Evolutionary conservation across 2,797 vertebrate genomes (phyloP).

Genomic region (Pogoniulus pusillus): DNA sequence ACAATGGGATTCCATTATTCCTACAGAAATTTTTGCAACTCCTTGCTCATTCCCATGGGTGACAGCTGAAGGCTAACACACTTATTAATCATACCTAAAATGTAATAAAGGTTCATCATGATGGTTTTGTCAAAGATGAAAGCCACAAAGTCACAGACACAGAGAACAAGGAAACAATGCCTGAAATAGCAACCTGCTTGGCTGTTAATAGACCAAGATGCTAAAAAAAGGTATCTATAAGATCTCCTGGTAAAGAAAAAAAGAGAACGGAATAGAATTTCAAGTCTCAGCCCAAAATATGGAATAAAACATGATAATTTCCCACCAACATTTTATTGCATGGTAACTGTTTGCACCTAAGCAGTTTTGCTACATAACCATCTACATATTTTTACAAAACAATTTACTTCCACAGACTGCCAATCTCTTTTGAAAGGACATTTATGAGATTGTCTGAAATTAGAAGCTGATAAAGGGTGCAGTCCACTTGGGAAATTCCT

Average conservation of each 20-base stretch:
- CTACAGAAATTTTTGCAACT: not conserved
- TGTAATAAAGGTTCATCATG: not conserved
- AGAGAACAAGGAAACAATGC: not conserved
- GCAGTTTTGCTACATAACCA: conserved; percentile 26
- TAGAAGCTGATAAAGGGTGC: conserved; percentile 53
- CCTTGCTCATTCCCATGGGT: not conserved
- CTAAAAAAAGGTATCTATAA: not conserved
- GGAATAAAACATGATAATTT: not conserved
- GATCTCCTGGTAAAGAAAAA: not conserved
- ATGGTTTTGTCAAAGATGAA: not conserved
- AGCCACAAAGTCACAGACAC: not conserved
- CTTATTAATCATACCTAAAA: not conserved
- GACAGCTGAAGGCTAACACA: not conserved
- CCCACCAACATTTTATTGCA: not conserved
- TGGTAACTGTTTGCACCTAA: not conserved
- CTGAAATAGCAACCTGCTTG: not conserved
- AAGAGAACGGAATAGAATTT: not conserved
- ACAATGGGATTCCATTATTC: not conserved
- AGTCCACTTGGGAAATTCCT: conserved; percentile 16
- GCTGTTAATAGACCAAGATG: not conserved
- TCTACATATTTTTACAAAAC: conserved; percentile 10
- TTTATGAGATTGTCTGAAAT: conserved; percentile 41
- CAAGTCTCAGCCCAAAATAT: not conserved
- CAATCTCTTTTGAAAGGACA: conserved; percentile 47
- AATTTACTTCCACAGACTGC: conserved; percentile 24